Evolutionary conservation across 2,113 vertebrate genomes (phyloP), one percentile per base, ranked within the genome.

Genomic region (Climacteris rufus): DNA sequence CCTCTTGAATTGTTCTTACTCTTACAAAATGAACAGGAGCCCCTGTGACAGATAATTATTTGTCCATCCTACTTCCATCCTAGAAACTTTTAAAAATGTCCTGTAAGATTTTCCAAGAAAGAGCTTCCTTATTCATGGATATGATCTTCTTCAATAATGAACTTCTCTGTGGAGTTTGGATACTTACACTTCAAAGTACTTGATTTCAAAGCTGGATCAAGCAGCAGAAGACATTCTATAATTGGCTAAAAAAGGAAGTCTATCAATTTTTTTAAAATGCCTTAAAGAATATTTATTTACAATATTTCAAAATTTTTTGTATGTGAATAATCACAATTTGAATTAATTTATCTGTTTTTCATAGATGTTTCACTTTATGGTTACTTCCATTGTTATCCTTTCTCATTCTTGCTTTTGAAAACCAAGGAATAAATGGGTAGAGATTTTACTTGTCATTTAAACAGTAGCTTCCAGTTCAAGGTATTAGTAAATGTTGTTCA

Each of bases 151-250:
- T 79, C 70, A 87, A 6, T 87, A 83, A 90, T 69, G 82, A 88
- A 90, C 65, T 95, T 93, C 37, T 54, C 40, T 49, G 50, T 78
- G 70, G 88, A 82, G 40, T 87, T 63, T 5, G 1, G 31, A 44
- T 91, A 80, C 50, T 90, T 92, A 27, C 11, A 79, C 59, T 76
- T 95, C 28, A 74, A 95, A 94, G 71, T 74, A 83, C n/a, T 64
- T 85, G 65, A 94, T 91, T 96, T 74, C 65, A 95, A 94, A 92
- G 85, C 65, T 80, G 60, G 68, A 84, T 94, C 72, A 89, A 80
- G 74, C 69, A 61, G 68, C 4, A 10, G 44, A 94, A 91, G 50
- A 2, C 11, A 31, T 61, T 79, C 86, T 70, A 15, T 70, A 89
- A 82, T 37, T 54, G 74, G 33, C n/a, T 89, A 53, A 69, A 68